Evolutionary conservation across 2,113 vertebrate genomes (phyloP), one percentile per base, ranked within the genome.

Genomic region (Equus quagga): DNA sequence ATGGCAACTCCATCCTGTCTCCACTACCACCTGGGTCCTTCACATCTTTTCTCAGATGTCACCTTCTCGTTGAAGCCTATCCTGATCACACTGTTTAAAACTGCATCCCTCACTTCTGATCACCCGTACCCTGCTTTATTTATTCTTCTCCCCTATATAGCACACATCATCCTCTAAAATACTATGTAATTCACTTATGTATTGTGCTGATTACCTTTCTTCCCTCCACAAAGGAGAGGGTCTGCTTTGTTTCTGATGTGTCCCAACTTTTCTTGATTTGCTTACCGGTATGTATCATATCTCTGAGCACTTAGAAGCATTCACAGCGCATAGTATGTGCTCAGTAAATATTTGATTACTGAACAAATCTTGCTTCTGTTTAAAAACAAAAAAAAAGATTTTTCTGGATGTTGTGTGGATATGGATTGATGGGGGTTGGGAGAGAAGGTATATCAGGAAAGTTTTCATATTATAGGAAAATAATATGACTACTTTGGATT

Each of bases 271-370:
- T 5, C 46, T 93, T 84, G 46, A 3, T 75, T 84, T 88, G n/a
- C 17, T 64, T 90, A 69, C 18, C 80, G 26, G 36, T 13, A 6
- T 24, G 14, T 67, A n/a, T 60, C 93, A 41, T 60, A 76, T 36
- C 44, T 85, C 2, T 56, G 64, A 75, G 9, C 7, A 67, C 23
- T n/a, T n/a, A 79, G 49, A 97, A 67, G 36, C 12, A 93, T 58
- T 76, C 36, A 46, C 54, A 67, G 17, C 21, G 36, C 4, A n/a
- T 62, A 70, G 36, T 90, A 88, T 75, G 24, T 87, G 14, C 49
- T 95, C 21, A 44, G 49, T 88, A 96, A 93, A 81, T 84, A 89
- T 33, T 81, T 96, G 15, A 14, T 62, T 88, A 65, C 65, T 75
- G 26, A 97, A 60, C 5, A 92, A 89, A 70, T 41, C 62, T 96